Base-by-base conservation (phyloP, 2,113 vertebrate species). In the Hemiscyllium ocellatum region DNA sequence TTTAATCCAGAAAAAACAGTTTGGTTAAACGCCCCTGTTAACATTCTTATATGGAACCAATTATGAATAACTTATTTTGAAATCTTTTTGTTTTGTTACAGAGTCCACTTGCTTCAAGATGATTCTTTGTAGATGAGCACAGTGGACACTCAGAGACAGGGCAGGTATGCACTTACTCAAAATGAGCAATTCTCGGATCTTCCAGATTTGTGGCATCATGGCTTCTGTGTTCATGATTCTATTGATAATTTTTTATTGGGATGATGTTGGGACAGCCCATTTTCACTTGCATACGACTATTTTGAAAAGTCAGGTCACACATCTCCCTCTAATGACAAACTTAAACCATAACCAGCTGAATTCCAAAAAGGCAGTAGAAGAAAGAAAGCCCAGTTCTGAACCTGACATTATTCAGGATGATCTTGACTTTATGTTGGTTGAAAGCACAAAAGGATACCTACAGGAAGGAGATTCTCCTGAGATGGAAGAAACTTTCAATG, bases 211-310 rank as follows among this genome's bases (percentile, higher is more conserved):
- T 96, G 97, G 99, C 96, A 98, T 98, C 94, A 97, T 99, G 96
- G 98, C 98, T 72, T 99, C 98, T 0, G 97, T 98, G 95, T 98
- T 99, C 97, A 99, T 98, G 98, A 98, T 99, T 96, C 98, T 99
- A 2, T 97, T 99, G 69, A 99, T 99, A 96, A 99, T 99, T 24
- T 98, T 99, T 66, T 99, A 99, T 97, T 99, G 99, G 99, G 99
- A 99, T 96, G 98, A 98, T 0, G 98, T 99, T 29, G 98, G 99
- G 22, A 98, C 98, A 0, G 97, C 98, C 2, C 98, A 98, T 96
- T 98, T 99, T 96, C 98, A 98, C 96, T 96, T 99, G 96, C 98
- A 98, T 96, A 98, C 98, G 0, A 97, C 98, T 19, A 97, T 99
- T 72, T 98, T 98, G 42, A 97, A 98, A 22, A 98, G 98, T 20